phyloP scores from a whole-genome alignment of 2,888 invertebrate genomes.

The Tipula vernalis region DNA sequence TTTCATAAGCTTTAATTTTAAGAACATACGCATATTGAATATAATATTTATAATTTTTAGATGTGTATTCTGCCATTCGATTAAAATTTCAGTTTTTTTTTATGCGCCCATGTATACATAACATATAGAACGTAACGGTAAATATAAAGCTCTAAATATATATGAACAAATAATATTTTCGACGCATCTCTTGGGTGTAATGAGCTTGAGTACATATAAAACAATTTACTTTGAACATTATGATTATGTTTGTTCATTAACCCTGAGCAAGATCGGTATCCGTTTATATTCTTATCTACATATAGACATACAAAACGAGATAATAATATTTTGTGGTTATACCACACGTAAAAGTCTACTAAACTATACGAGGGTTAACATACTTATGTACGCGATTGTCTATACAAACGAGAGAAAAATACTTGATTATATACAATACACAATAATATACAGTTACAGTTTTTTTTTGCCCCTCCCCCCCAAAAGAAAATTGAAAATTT shows the following conservation, averaged over 20 bases:
- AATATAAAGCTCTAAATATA: no score
- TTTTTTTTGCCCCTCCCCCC: neutral
- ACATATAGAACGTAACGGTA: neutral
- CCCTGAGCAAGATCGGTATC: neutral
- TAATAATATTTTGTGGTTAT: neutral
- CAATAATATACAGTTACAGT: neutral
- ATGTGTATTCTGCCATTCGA: no score
- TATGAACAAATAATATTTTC: no score
- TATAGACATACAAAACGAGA: neutral
- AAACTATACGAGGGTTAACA: neutral
- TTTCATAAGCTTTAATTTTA: no score
- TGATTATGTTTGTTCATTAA: neutral
- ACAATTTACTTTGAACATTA: neutral
- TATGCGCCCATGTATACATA: neutral
- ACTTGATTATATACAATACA: neutral
- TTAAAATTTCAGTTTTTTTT: no score
- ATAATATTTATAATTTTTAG: no score
- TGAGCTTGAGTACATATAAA: neutral
- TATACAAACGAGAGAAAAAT: neutral
- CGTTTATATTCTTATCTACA: neutral
- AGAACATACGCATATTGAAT: no score
- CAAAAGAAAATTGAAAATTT: neutral
- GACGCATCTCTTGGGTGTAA: neutral
- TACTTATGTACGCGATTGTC: neutral
- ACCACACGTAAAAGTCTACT: neutral